A percentile compares a stretch with the other conserved stretches of the same genome.
Evolutionary conservation across 1,140 invertebrate species (phyloP).

Genomic region (Antheraea pernyi): DNA sequence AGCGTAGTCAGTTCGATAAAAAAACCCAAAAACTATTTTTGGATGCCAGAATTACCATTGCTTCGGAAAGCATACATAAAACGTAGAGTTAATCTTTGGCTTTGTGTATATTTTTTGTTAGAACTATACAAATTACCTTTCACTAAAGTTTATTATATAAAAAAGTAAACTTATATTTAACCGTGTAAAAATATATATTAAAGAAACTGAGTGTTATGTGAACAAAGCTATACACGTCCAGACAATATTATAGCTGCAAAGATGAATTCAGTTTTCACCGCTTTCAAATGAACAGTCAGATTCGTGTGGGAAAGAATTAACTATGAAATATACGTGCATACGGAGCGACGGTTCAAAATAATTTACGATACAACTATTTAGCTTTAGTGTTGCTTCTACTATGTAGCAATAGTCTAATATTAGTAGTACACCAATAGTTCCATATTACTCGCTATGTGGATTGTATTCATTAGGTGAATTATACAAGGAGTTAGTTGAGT

Average conservation of each 20-base stretch:
- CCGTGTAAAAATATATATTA: no score
- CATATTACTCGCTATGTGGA: background rate
- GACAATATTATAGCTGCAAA: background rate
- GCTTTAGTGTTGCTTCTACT: slow-evolving; percentile 50
- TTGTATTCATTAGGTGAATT: no score
- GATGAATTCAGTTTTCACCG: background rate
- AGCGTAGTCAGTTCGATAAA: no score
- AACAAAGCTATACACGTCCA: background rate
- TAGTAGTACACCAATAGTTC: background rate
- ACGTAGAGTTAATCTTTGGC: no score
- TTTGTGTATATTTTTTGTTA: no score
- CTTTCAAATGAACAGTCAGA: background rate
- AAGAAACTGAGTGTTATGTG: background rate
- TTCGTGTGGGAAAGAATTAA: slow-evolving; percentile 59
- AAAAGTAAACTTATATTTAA: no score
- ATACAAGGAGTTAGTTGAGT: no score
- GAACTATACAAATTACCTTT: no score
- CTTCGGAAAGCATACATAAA: no score
- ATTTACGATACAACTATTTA: slow-evolving; percentile 63
- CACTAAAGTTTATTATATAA: no score
- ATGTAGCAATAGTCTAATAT: background rate
- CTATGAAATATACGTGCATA: slow-evolving; percentile 70
- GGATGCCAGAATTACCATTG: no score
- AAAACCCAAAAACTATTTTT: no score
- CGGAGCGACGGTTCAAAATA: slow-evolving; percentile 51